Conservation (phyloP, 2,888 invertebrate genomes). For the Oligia fasciuncula region DNA sequence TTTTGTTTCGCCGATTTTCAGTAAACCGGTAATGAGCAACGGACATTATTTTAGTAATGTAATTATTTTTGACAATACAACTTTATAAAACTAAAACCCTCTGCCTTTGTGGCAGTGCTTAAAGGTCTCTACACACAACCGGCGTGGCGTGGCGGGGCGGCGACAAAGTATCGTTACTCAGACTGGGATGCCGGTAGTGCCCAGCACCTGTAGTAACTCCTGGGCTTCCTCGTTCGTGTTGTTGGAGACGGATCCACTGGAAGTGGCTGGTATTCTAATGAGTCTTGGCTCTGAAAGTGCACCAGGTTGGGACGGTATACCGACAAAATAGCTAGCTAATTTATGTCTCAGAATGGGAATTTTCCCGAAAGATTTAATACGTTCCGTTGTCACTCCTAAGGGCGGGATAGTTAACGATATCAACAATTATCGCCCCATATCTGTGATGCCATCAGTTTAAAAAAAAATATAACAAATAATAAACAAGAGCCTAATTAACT, state of each 20-base stretch:
- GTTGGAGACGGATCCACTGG: too few relatives aligned
- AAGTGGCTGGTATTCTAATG: too few relatives aligned
- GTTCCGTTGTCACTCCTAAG: not conserved
- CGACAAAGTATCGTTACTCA: too few relatives aligned
- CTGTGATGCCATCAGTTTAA: not conserved
- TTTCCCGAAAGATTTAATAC: not conserved
- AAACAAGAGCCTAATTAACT: not conserved
- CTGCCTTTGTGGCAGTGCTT: too few relatives aligned
- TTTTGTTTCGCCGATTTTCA: slow-evolving; percentile 40
- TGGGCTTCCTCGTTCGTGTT: too few relatives aligned
- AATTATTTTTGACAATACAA: slow-evolving; percentile 17
- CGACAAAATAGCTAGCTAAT: not conserved
- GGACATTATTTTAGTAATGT: slow-evolving; percentile 22
- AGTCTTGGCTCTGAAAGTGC: not conserved
- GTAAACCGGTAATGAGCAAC: slow-evolving; percentile 24
- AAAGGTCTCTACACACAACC: too few relatives aligned
- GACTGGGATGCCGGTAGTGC: too few relatives aligned
- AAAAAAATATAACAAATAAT: not conserved
- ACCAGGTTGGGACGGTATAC: not conserved
- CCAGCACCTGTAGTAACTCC: too few relatives aligned
- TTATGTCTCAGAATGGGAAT: not conserved
- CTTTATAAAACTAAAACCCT: slow-evolving; percentile 6
- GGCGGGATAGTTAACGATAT: not conserved
- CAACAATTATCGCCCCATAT: not conserved
- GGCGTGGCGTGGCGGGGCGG: too few relatives aligned